Evolutionary conservation across 30 jellyfish, hydroid and myxozoan genomes (phyloP).

Genomic region (Turritopsis rubra): DNA sequence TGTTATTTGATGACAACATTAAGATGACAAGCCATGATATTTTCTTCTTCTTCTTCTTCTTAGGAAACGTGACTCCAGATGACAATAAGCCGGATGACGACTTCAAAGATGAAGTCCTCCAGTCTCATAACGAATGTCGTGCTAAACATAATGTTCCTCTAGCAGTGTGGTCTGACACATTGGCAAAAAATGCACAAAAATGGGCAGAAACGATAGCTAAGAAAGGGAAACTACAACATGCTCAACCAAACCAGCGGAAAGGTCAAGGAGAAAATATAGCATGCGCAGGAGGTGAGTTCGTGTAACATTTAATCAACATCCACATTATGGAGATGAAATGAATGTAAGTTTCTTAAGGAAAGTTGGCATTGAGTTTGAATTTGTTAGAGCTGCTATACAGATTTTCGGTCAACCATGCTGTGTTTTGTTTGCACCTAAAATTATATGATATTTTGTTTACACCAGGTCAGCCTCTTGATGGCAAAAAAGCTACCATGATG

Average conservation of each 20-base stretch:
- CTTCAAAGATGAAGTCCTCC: constrained; percentile 8
- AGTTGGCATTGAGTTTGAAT: too few relatives aligned
- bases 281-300: constrained; percentile 23
- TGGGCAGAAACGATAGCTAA: constrained; percentile 22
- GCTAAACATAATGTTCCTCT: constrained; percentile 1
- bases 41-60: background rate
- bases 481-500: constrained; percentile 18
- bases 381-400: too few relatives aligned
- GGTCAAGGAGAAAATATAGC: constrained; percentile 28
- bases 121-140: constrained; percentile 21
- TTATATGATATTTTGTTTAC: background rate
- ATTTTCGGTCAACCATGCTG: too few relatives aligned
- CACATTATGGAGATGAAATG: too few relatives aligned
- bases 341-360: too few relatives aligned
- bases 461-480: constrained; percentile 10
- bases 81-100: background rate
- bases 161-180: constrained; percentile 8
- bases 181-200: constrained; percentile 12
- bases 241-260: constrained; percentile 12
- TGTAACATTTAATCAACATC: background rate
- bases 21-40: too few relatives aligned
- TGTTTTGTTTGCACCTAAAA: background rate
- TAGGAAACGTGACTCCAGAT: too few relatives aligned
- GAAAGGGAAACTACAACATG: constrained; percentile 12
- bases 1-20: too few relatives aligned